Base-by-base conservation (phyloP, 2,797 vertebrate species). In the Hirundo rustica region DNA sequence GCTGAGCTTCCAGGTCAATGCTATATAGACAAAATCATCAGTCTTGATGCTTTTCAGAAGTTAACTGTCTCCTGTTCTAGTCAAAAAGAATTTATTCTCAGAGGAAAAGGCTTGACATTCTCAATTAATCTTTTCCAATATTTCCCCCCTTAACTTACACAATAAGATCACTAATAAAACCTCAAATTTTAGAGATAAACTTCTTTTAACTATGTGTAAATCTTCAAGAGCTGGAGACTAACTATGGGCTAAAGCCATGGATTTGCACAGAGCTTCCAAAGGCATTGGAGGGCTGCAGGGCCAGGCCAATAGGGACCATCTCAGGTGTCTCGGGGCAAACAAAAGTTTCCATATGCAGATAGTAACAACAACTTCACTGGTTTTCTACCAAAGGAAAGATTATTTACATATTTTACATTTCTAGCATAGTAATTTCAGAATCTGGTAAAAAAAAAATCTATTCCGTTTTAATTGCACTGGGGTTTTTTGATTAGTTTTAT, bases 1-100 rank as follows among this genome's bases (percentile, higher is more conserved):
- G 98, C 96, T 99, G 98, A 98, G 98, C 99, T 99, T 99, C 98
- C 98, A 99, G 99, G 99, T 99, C 99, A 99, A 99, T 99, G 99
- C 98, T 98, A 99, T 98, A 99, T 98, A 99, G 99, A 99, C 98
- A 99, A 99, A 98, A 99, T 99, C 98, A 99, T 99, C 99, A 99
- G 98, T 99, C 99, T 99, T 99, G 98, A 98, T 99, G 99, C 98
- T 98, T 98, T 98, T 99, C 98, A 99, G 98, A 99, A 98, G 97
- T 97, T 98, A 98, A 98, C 97, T 96, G 98, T 98, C 98, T 98
- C 98, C 98, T 98, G 97, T 98, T 98, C 97, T 98, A 98, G 98
- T 98, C 96, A 98, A 98, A 98, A 98, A 97, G 93, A 98, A 99
- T 99, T 98, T 98, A 98, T 98, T 98, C 98, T 98, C 79, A 71